Base-by-base conservation (phyloP, 2,113 vertebrate genomes). In the Fukomys damarensis region DNA sequence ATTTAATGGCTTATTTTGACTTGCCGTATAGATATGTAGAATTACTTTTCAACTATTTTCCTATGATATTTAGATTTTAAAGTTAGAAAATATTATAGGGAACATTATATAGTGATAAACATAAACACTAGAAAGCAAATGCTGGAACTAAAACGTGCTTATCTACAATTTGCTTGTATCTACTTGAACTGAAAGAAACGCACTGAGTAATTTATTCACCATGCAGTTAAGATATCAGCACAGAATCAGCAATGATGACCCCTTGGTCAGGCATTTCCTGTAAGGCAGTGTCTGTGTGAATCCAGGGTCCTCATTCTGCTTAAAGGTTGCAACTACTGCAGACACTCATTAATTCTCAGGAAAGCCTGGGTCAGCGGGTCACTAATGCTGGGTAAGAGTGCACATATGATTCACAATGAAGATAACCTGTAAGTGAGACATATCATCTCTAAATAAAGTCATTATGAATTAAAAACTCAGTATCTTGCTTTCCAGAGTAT, bases 341-440 rank as follows among this genome's bases (percentile, higher is more conserved):
- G 32, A 95, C 6, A 32, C n/a, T 95, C 61, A 93, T 90, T 81
- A 95, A 90, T 52, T 76, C 30, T 63, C 61, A 72, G 38, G 76
- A 13, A 80, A 24, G 0, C 12, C 2, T 83, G 38, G 28, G 66
- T 13, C 88, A 88, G 79, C 59, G 46, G 76, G 41, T 84, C 46
- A 70, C 79, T 92, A 79, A 86, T 79, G 22, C 65, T 59, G n/a
- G 1, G 46, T 1, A 58, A 8, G 80, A 92, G 35, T n/a, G 43
- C n/a, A 84, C 30, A 65, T 46, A 63, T 24, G 68, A 74, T 93
- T 95, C 76, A 88, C 81, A 93, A 19, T 30, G 76, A 1, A 24
- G 35, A 77, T 65, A 92, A 96, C 63, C 61, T 95, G 80, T 16
- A 93, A 96, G 93, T 96, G 54, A 96, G 70, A 93, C 85, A 85